phyloP scores from a whole-genome alignment of 2,888 invertebrate species.

The Rotaria magnacalcarata region DNA sequence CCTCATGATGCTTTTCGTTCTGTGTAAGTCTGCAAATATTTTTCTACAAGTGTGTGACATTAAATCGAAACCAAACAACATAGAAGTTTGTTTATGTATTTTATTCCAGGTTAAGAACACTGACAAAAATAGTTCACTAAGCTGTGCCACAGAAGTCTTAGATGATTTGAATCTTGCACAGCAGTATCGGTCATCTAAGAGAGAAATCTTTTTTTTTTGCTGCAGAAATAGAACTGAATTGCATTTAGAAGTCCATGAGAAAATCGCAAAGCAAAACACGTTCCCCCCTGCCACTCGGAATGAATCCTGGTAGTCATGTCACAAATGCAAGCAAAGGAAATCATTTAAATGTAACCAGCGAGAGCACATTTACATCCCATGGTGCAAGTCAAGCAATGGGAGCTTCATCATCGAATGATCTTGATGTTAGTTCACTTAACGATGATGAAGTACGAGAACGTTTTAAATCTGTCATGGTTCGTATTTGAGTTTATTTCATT shows the following conservation, averaged over 20 bases:
- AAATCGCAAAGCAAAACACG: neutral
- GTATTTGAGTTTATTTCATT: neutral
- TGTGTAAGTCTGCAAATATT: too few relatives aligned
- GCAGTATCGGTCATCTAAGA: too few relatives aligned
- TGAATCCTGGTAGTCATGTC: neutral
- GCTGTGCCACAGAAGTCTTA: too few relatives aligned
- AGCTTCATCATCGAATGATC: neutral
- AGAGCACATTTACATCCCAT: neutral
- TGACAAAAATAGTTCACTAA: too few relatives aligned
- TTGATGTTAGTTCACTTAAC: neutral
- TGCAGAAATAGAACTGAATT: neutral
- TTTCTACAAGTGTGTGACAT: too few relatives aligned
- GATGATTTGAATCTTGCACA: too few relatives aligned
- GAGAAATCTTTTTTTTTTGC: neutral
- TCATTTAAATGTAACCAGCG: neutral
- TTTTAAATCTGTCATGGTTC: conserved; percentile 14
- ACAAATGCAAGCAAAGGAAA: too few relatives aligned
- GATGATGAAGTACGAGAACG: conserved; percentile 33
- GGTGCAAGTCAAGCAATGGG: too few relatives aligned
- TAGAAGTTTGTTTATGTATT: too few relatives aligned
- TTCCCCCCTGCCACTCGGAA: neutral
- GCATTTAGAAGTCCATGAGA: neutral
- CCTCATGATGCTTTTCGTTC: too few relatives aligned
- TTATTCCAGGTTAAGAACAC: too few relatives aligned
- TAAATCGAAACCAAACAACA: too few relatives aligned